Base-by-base conservation (phyloP, 2,797 vertebrate genomes). In the Xiphophorus birchmanni region DNA sequence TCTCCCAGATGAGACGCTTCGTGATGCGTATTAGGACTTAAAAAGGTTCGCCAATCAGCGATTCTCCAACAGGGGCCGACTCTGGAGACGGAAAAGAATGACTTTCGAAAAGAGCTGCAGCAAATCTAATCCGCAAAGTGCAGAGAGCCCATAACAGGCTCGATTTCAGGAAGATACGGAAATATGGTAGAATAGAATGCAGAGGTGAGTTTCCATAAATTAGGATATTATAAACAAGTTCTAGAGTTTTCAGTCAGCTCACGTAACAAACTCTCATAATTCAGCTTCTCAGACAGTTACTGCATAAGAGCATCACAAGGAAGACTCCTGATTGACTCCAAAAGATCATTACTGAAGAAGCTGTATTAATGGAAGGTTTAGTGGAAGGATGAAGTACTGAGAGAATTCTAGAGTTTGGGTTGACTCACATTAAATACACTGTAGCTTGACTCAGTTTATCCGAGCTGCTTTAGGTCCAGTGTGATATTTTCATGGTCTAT, bases 41-140 rank as follows among this genome's bases (percentile, higher is more conserved):
- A 82, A 82, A 78, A 75, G 81, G 79, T 10, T 56, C 0, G 21
- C 75, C 58, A n/a, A 82, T 86, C 82, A 81, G 67, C 35, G 26
- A 45, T n/a, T 47, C 69, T 72, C 23, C 26, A 6, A 26, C 21
- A 12, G 18, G 40, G 65, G 23, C 37, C 5, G 21, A 44, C 37
- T 69, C 26, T 2, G 42, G 65, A 42, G 4, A 69, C 5, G 35
- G 40, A 42, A 12, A 26, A 26, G 23, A 69, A 42, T 12, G 23
- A 17, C 40, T 40, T 44, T 26, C 44, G 63, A n/a, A 29, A 71
- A n/a, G 21, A 44, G 26, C 35, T 69, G 40, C 37, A n/a, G 40
- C 2, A 26, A 29, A 42, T 44, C 23, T 44, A 71, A 71, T n/a
- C 67, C 12, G 2, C 40, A 71, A 71, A 71, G 23, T 42, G 67